Percentiles rank a stretch among this genome's conserved stretches.
Evolutionary conservation across 2,113 vertebrate genomes (phyloP).

Genomic region (Seriola rivoliana): DNA sequence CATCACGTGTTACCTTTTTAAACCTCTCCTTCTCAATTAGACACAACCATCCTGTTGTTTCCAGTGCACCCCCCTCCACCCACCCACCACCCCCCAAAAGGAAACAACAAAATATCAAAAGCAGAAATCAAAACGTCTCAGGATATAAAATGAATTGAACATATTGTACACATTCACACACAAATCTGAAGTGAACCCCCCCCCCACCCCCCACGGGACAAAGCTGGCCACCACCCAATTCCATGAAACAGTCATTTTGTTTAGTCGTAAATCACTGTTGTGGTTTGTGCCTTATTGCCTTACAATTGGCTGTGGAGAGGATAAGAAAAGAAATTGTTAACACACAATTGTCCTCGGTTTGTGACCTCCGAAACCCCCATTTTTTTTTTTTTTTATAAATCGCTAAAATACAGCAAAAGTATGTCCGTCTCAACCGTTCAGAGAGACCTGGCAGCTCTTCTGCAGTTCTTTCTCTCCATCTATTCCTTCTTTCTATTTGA

Average conservation of each 20-base stretch:
- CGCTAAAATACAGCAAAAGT: slow-evolving; percentile 74
- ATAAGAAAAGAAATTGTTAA: slow-evolving; percentile 65
- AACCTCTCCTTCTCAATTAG: slow-evolving; percentile 21
- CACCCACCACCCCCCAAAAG: neutral
- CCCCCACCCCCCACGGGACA: slow-evolving; percentile 7
- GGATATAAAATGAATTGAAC: slow-evolving; percentile 71
- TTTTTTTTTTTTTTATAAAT: slow-evolving; percentile 51
- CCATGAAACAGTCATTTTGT: slow-evolving; percentile 72
- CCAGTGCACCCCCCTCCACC: neutral
- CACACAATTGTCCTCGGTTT: slow-evolving; percentile 66
- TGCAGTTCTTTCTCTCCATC: slow-evolving; percentile 43
- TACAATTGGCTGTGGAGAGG: slow-evolving; percentile 66
- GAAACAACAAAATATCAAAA: slow-evolving; percentile 56
- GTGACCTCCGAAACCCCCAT: slow-evolving; percentile 53
- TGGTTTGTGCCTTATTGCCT: slow-evolving; percentile 79
- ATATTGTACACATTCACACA: slow-evolving; percentile 76
- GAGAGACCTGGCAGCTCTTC: slow-evolving; percentile 51
- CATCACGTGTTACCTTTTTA: slow-evolving; percentile 11
- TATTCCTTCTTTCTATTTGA: slow-evolving; percentile 30
- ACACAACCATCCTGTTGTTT: slow-evolving; percentile 28
- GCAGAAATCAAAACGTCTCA: slow-evolving; percentile 56
- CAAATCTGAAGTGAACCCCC: slow-evolving; percentile 69
- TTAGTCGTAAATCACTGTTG: slow-evolving; percentile 68
- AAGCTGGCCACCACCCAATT: slow-evolving; percentile 62
- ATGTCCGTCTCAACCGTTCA: slow-evolving; percentile 60